Evolutionary conservation across 1,140 invertebrate species (phyloP).

Genomic region (Pentalonia nigronervosa): DNA sequence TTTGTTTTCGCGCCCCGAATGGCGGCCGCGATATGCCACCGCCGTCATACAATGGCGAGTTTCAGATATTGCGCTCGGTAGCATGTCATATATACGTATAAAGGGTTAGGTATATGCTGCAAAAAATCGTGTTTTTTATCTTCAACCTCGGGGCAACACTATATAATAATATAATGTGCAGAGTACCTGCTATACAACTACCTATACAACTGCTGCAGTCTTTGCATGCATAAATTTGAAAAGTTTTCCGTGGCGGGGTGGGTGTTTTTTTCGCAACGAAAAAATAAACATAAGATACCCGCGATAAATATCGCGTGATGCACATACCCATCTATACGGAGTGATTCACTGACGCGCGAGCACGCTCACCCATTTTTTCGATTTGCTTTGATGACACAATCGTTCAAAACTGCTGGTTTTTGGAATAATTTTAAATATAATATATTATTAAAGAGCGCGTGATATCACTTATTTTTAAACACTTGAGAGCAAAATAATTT

Average conservation of each 20-base stretch:
- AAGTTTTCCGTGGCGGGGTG: background rate
- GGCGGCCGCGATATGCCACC: background rate
- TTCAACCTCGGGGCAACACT: background rate
- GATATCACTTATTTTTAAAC: no score
- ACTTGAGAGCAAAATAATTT: no score
- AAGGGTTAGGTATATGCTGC: background rate
- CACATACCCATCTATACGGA: background rate
- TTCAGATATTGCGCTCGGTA: no score
- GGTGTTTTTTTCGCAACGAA: background rate
- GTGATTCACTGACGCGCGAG: no score
- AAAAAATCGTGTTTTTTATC: slow-evolving; percentile 15
- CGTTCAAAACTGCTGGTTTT: no score
- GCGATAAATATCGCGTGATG: background rate
- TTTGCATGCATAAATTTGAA: background rate
- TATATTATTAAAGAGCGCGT: no score
- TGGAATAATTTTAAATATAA: no score
- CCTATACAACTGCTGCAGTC: background rate
- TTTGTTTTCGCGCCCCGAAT: slow-evolving; percentile 36
- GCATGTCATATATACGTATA: background rate
- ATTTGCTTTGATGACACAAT: no score
- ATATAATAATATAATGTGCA: background rate
- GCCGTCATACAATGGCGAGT: background rate
- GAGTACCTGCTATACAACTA: background rate
- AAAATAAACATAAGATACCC: background rate
- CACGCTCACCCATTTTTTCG: no score